Evolutionary conservation across 2,113 vertebrate species (phyloP).

Genomic region (Caloenas nicobarica): DNA sequence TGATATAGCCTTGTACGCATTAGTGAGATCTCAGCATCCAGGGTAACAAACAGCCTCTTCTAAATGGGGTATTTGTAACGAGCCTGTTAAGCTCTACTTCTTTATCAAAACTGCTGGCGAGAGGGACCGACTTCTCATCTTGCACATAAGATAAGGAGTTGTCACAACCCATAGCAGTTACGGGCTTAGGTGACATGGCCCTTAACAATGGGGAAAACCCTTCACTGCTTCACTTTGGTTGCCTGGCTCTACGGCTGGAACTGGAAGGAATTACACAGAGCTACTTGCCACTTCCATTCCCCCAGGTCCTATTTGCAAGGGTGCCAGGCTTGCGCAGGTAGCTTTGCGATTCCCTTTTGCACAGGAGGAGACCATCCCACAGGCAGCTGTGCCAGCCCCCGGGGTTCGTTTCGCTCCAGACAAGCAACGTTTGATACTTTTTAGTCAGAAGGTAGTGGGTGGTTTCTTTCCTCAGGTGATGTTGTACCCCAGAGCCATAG

Average conservation of each 20-base stretch:
- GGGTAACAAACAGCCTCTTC: not conserved
- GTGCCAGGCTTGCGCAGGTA: fast-evolving
- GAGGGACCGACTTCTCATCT: not conserved
- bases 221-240: not conserved
- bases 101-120: not conserved
- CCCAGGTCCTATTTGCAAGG: not conserved
- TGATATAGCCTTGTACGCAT: fast-evolving
- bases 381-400: not conserved
- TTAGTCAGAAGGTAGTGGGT: not conserved
- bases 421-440: not conserved
- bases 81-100: not conserved
- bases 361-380: too few relatives aligned
- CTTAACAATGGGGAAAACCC: fast-evolving
- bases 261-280: not conserved
- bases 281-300: not conserved
- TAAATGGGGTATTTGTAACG: not conserved
- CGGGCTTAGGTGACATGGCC: not conserved
- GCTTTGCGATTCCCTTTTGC: not conserved
- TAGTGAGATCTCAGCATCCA: fast-evolving
- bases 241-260: not conserved
- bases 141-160: not conserved
- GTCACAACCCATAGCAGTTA: not conserved
- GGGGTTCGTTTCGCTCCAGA: not conserved
- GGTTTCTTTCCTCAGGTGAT: not conserved
- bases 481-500: not conserved